phyloP scores from a whole-genome alignment of 2,888 invertebrate species.

The Dysmachus trigonus region DNA sequence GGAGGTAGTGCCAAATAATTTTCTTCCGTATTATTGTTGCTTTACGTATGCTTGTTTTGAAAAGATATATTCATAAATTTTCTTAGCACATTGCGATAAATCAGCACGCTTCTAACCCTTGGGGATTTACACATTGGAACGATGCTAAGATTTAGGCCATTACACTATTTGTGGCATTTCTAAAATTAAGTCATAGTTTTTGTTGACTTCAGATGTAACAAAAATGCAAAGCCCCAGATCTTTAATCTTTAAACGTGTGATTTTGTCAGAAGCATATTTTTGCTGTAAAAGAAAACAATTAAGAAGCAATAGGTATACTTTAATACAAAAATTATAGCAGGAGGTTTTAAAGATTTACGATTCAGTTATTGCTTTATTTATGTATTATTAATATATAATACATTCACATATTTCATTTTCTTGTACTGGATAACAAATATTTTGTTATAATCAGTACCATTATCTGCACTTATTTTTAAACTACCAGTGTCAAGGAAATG shows the following conservation, averaged over 20 bases:
- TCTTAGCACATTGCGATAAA: not conserved
- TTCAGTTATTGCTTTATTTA: no score
- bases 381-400: no score
- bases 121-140: not conserved
- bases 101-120: not conserved
- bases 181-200: not conserved
- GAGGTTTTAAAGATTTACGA: no score
- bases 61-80: not conserved
- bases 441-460: no score
- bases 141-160: not conserved
- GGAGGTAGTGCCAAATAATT: not conserved
- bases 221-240: not conserved
- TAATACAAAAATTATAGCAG: no score
- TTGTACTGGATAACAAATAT: no score
- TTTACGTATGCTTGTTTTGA: not conserved
- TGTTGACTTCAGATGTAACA: not conserved
- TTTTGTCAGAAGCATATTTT: not conserved
- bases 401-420: no score
- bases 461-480: no score
- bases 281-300: not conserved
- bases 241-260: not conserved
- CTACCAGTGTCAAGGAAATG: no score
- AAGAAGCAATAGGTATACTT: no score
- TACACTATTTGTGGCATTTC: not conserved
- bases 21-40: not conserved